phyloP scores from a whole-genome alignment of 2,888 invertebrate species.

The Charanyca ferruginea region DNA sequence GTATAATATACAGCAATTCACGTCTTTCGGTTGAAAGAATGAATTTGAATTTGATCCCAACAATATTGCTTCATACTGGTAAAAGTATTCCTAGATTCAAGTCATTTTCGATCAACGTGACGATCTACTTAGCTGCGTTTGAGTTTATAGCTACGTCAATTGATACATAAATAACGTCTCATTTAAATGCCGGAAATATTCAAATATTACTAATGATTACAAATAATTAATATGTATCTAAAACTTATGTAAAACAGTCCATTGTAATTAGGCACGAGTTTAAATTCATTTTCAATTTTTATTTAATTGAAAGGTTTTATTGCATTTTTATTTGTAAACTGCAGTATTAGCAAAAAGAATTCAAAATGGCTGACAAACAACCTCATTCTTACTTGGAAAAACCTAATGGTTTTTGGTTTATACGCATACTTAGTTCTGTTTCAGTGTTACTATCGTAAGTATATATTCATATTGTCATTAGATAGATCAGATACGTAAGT shows the following conservation, averaged over 20 bases:
- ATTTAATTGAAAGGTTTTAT: conserved; percentile 21
- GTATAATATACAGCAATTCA: too few species aligned
- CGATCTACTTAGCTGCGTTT: too few species aligned
- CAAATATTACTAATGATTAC: conserved; percentile 10
- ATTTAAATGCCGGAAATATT: conserved; percentile 18
- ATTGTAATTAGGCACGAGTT: conserved; percentile 57
- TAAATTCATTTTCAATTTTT: conserved; percentile 39
- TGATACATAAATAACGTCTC: background rate
- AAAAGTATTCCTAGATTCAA: background rate
- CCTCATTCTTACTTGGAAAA: background rate
- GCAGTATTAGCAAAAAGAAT: background rate
- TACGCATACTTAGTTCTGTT: background rate
- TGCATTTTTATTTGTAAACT: conserved; percentile 13
- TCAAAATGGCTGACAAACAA: conserved; percentile 6
- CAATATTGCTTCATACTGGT: background rate
- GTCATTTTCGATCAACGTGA: background rate
- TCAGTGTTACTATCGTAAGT: conserved; percentile 2
- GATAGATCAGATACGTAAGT: conserved; percentile 9
- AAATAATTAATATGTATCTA: conserved; percentile 25
- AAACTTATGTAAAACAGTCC: conserved; percentile 58
- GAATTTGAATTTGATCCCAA: background rate
- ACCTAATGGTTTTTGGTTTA: background rate
- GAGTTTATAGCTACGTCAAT: background rate
- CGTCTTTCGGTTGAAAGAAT: too few species aligned
- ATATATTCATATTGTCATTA: conserved; percentile 32